Evolutionary conservation across 2,797 vertebrate species (phyloP).

Genomic region (Propithecus deckenii): DNA sequence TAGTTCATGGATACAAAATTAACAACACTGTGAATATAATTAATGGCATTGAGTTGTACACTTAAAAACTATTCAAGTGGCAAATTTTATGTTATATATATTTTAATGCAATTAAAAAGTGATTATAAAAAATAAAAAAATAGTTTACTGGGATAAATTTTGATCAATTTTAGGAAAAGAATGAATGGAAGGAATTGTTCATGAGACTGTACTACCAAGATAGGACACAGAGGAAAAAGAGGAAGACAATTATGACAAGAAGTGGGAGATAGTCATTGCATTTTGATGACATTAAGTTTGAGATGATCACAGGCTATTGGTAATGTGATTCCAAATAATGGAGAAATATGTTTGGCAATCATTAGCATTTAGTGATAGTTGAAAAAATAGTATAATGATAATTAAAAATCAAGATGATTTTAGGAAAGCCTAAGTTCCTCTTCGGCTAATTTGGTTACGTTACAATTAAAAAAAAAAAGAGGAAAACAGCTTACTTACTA

Average conservation of each 20-base stretch:
- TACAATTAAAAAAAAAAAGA: not conserved
- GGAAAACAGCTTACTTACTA: constrained; percentile 20
- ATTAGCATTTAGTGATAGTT: not conserved
- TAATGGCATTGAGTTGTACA: not conserved
- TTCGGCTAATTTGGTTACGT: not conserved
- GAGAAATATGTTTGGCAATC: not conserved
- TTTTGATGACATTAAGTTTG: not conserved
- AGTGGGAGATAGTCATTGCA: not conserved
- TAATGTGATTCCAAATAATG: not conserved
- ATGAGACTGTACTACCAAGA: not conserved
- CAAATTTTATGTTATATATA: not conserved
- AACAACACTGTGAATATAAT: not conserved
- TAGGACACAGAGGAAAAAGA: not conserved
- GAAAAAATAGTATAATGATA: not conserved
- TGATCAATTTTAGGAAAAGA: not conserved
- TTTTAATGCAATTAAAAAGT: not conserved
- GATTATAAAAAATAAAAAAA: not conserved
- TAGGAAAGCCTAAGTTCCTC: not conserved
- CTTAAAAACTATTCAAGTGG: not conserved
- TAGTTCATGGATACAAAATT: not conserved
- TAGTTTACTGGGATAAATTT: not conserved
- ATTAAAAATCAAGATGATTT: not conserved
- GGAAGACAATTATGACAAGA: not conserved
- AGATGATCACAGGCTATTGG: not conserved
- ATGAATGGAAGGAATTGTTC: not conserved